Evolutionary conservation across 2,797 vertebrate species (phyloP).

Genomic region (Tragopan temminckii): DNA sequence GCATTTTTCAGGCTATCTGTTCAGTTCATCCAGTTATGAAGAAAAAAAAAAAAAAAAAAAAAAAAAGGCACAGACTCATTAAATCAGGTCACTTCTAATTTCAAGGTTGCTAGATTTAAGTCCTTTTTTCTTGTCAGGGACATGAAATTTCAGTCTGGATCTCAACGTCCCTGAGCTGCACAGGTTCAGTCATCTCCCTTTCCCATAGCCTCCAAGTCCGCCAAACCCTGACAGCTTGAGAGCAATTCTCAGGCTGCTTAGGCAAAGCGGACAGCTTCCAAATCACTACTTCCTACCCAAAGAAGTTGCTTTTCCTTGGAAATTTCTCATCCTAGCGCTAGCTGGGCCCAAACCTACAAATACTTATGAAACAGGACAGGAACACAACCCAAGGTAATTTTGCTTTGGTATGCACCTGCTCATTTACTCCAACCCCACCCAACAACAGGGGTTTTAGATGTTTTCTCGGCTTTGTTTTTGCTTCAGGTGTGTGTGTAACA

Average conservation of each 20-base stretch:
- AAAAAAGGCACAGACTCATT: background rate
- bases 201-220: background rate
- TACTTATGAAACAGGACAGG: background rate
- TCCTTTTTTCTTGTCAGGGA: background rate
- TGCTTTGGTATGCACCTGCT: constrained; percentile 53
- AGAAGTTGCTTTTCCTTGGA: constrained; percentile 10
- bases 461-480: constrained; percentile 53
- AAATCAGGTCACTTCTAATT: background rate
- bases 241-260: background rate
- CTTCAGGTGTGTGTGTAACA: constrained; percentile 42
- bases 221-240: background rate
- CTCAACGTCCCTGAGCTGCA: background rate
- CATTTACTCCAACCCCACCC: constrained; percentile 21
- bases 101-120: background rate
- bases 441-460: constrained; percentile 16
- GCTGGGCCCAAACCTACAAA: background rate
- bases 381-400: constrained; percentile 31
- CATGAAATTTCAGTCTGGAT: background rate
- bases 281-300: background rate
- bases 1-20: constrained; percentile 47
- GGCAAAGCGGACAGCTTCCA: background rate
- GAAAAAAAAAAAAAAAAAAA: background rate
- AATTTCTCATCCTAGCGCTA: background rate
- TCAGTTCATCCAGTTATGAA: constrained; percentile 32
- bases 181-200: background rate